Conservation (phyloP, 92 coral and sea anemone genomes). For the Porites cylindrica region DNA sequence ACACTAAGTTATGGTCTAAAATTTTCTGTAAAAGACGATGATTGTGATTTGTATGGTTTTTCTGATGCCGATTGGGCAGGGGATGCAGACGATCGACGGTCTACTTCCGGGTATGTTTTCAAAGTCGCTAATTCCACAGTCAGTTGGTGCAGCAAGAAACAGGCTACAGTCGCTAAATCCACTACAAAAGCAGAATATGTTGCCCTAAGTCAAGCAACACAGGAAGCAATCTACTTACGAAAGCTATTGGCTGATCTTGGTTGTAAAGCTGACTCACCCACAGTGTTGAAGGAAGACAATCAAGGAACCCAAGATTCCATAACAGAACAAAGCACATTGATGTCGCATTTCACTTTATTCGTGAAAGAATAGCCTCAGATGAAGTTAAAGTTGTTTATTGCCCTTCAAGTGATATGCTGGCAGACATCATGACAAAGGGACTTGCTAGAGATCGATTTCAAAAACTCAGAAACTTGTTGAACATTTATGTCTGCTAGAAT, state of each 20-base stretch:
- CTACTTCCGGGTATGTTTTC: slow-evolving; percentile 29
- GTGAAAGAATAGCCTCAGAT: slow-evolving; percentile 43
- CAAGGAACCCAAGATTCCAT: slow-evolving; percentile 39
- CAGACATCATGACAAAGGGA: slow-evolving; percentile 52
- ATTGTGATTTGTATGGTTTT: background rate
- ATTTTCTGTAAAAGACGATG: too few relatives aligned
- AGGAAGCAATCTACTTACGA: slow-evolving; percentile 48
- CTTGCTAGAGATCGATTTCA: slow-evolving; percentile 27
- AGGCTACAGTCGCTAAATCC: background rate
- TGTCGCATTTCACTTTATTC: slow-evolving; percentile 45
- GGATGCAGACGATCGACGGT: too few relatives aligned
- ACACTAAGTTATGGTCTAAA: too few relatives aligned
- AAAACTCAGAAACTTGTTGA: slow-evolving; percentile 21
- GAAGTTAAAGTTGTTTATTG: slow-evolving; percentile 49
- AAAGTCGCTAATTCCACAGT: slow-evolving; percentile 31
- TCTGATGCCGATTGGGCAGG: too few relatives aligned
- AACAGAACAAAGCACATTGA: slow-evolving; percentile 24
- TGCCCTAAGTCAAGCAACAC: slow-evolving; percentile 38
- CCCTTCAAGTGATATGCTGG: slow-evolving; percentile 41
- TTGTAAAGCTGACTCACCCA: slow-evolving; percentile 42
- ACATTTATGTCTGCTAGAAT: slow-evolving; percentile 18
- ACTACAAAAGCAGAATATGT: slow-evolving; percentile 47
- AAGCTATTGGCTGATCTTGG: slow-evolving; percentile 48
- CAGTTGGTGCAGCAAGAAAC: background rate
- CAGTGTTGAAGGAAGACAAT: slow-evolving; percentile 48